These are phyloP conservation scores for Oriolus oriolus DNA, from an alignment of 2,113 vertebrate species.

Conservation along the genomic window DNA sequence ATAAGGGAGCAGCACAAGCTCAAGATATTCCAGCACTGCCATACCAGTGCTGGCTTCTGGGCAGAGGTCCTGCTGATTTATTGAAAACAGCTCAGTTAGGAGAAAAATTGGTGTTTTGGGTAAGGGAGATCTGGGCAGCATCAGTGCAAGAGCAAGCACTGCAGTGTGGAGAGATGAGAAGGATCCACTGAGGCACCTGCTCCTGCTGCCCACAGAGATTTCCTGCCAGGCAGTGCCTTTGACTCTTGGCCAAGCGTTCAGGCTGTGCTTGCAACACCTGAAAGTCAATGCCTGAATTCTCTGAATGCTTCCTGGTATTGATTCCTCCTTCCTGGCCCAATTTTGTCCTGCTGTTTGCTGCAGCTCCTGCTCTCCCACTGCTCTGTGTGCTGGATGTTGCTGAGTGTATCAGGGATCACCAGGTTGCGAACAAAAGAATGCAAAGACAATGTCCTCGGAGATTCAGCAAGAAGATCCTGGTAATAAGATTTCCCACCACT, in stretches of 20 bases:
- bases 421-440: background rate
- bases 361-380: background rate
- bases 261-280: background rate
- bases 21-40: background rate
- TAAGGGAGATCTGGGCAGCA: background rate
- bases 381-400: background rate
- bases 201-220: background rate
- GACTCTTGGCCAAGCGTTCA: background rate
- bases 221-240: background rate
- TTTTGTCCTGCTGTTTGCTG: background rate
- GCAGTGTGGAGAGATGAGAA: background rate
- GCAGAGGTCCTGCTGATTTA: background rate
- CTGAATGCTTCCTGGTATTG: background rate
- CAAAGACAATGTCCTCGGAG: background rate
- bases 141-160: background rate
- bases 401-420: background rate
- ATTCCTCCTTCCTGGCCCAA: background rate
- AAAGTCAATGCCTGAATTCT: background rate
- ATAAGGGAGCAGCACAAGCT: background rate
- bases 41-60: background rate
- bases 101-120: background rate
- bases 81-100: background rate
- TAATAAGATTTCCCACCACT: background rate
- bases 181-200: background rate
- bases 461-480: background rate